Evolutionary conservation across 2,888 invertebrate species (phyloP).

Genomic region (Panopea generosa): DNA sequence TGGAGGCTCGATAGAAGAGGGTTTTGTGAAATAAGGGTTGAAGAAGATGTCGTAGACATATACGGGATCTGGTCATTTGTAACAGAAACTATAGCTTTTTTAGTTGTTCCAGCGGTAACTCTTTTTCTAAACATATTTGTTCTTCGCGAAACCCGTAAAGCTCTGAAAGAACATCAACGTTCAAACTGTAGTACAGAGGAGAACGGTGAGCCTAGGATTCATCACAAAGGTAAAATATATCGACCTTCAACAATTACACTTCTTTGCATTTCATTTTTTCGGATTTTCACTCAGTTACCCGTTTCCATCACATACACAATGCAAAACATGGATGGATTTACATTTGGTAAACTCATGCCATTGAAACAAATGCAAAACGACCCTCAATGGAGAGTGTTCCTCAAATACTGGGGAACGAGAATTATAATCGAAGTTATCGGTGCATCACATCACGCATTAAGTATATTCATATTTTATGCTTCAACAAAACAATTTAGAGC

Average conservation of each 20-base stretch:
- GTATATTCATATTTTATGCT: slow-evolving; percentile 77
- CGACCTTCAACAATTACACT: slow-evolving; percentile 51
- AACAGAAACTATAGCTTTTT: slow-evolving; percentile 76
- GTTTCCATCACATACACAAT: slow-evolving; percentile 52
- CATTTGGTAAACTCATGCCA: slow-evolving; percentile 50
- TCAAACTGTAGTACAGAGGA: neutral
- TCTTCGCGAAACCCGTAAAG: slow-evolving; percentile 56
- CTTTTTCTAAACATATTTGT: slow-evolving; percentile 77
- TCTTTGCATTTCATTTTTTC: slow-evolving; percentile 55
- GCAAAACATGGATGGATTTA: slow-evolving; percentile 41
- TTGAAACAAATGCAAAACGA: slow-evolving; percentile 72
- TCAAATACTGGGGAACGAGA: slow-evolving; percentile 75
- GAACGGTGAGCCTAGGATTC: slow-evolving; percentile 26
- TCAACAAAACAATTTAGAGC: slow-evolving; percentile 73
- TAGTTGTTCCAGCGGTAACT: slow-evolving; percentile 72
- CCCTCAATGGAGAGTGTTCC: slow-evolving; percentile 75
- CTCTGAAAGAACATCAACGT: slow-evolving; percentile 15
- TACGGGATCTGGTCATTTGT: slow-evolving; percentile 74
- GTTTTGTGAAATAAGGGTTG: slow-evolving; percentile 59
- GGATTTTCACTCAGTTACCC: slow-evolving; percentile 56
- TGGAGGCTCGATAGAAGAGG: slow-evolving; percentile 73
- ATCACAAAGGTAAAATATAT: slow-evolving; percentile 26
- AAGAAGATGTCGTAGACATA: slow-evolving; percentile 61
- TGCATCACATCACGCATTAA: slow-evolving; percentile 82
- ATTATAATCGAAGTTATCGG: slow-evolving; percentile 79